These are phyloP conservation scores for Decapterus maruadsi DNA, from an alignment of 2,797 vertebrate species.

Conservation along the genomic window DNA sequence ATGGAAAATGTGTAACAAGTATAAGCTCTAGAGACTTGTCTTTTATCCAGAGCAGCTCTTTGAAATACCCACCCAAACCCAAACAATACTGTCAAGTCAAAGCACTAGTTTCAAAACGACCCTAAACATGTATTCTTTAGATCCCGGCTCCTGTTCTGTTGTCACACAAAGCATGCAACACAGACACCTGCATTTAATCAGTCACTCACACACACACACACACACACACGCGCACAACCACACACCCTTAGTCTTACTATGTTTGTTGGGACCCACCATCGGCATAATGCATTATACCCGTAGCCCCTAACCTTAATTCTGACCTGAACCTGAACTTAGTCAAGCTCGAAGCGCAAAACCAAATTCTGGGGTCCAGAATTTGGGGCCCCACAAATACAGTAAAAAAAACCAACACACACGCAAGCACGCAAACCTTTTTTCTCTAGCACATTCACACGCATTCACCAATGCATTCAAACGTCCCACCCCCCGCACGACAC, in stretches of 20 bases:
- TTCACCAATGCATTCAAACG: neutral
- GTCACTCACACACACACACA: slow-evolving; percentile 14
- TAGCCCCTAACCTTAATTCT: neutral
- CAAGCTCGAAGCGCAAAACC: neutral
- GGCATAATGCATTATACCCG: neutral
- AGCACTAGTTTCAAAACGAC: slow-evolving; percentile 66
- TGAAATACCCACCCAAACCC: slow-evolving; percentile 76
- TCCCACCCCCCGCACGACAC: slow-evolving; percentile 62
- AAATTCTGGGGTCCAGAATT: neutral
- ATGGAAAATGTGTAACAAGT: slow-evolving; percentile 57
- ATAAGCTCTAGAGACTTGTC: slow-evolving; percentile 47
- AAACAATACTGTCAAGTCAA: slow-evolving; percentile 76
- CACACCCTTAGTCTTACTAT: neutral
- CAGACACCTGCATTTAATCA: slow-evolving; percentile 61
- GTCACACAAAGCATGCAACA: slow-evolving; percentile 61
- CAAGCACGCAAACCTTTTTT: slow-evolving; percentile 3
- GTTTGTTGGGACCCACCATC: neutral
- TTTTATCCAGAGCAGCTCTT: slow-evolving; percentile 74
- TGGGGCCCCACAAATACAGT: neutral
- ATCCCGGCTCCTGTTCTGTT: slow-evolving; percentile 75
- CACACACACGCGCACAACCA: too few relatives aligned
- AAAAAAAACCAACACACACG: neutral
- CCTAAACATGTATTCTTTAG: slow-evolving; percentile 80
- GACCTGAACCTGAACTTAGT: neutral
- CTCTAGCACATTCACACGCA: neutral